Base-by-base conservation (phyloP, 2,888 invertebrate genomes). In the Tetranychus truncatus region DNA sequence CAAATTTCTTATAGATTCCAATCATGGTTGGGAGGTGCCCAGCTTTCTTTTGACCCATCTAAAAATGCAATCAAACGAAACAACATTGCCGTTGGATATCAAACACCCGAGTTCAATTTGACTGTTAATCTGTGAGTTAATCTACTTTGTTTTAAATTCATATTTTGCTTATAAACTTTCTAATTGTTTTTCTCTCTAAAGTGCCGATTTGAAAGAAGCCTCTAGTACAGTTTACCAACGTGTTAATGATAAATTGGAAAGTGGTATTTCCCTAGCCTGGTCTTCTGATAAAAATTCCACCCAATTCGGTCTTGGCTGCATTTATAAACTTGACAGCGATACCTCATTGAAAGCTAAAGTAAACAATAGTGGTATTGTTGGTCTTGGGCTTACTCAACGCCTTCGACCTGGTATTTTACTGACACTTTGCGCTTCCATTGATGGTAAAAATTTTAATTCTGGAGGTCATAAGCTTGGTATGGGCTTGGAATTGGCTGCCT, bases 401-500 rank as follows among this genome's bases (percentile, higher is more conserved):
- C 85, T 96, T 80, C 89, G 92, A 81, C 90, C 92, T 81, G 95
- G 95, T 90, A 89, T 96, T 80, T 90, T 90, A 81, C 85, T 96
- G 81, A 92, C 92, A 75, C 86, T 96, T 82, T 95, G 95, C 66
- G 88, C 93, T 76, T 88, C 94, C 82, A 89, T 97, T 83, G 95
- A 97, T 84, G 95, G 92, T 76, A 95, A 95, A 87, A 95, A 95
- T 87, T 92, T 96, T 87, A 94, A 94, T 84, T 91, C 91, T 79
- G 96, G 96, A 80, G 95, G 95, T 77, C 96, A 97, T 88, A 95
- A 97, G 86, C 88, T 97, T 81, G 97, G 97, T 82, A 86, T 97
- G 80, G 94, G 94, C 81, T 87, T 99, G 80, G 95, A 97, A 82
- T 87, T 96, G 21, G 20, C 18, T 2, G 69, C 69, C 20, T 69